phyloP scores from a whole-genome alignment of 1,140 invertebrate species.

The Xylocopa sonorina region DNA sequence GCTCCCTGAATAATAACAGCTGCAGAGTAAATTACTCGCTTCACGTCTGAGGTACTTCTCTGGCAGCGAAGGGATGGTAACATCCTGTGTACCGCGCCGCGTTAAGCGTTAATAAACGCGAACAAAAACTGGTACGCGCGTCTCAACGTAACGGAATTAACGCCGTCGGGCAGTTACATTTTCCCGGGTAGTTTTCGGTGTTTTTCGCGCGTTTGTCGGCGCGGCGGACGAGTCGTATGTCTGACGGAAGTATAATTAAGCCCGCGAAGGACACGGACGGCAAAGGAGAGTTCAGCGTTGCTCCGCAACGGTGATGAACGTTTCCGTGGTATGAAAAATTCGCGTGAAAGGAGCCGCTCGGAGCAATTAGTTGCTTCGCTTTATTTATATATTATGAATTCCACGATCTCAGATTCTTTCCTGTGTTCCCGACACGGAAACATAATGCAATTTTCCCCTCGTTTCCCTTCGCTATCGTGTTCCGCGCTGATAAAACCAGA shows the following conservation, averaged over 20 bases:
- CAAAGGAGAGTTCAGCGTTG: conserved; percentile 29
- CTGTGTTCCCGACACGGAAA: too few species aligned
- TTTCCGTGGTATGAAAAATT: neutral
- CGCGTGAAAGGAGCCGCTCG: neutral
- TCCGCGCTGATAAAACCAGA: too few species aligned
- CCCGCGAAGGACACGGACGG: neutral
- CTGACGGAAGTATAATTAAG: conserved; percentile 8
- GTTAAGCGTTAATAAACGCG: neutral
- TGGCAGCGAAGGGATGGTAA: too few species aligned
- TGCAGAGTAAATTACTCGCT: too few species aligned
- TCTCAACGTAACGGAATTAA: neutral
- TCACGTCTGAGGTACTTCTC: too few species aligned
- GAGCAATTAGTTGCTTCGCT: neutral
- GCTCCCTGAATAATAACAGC: too few species aligned
- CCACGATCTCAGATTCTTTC: neutral
- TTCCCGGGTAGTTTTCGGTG: neutral
- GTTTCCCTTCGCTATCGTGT: too few species aligned
- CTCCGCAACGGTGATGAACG: neutral
- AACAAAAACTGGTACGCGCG: neutral
- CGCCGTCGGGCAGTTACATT: neutral
- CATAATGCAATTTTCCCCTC: too few species aligned
- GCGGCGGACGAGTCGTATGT: neutral
- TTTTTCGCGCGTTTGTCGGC: conserved; percentile 12
- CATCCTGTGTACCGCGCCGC: neutral
- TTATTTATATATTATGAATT: too few species aligned